Evolutionary conservation across 64 coral and sea anemone genomes (phyloP).

Genomic region (Actinia equina): DNA sequence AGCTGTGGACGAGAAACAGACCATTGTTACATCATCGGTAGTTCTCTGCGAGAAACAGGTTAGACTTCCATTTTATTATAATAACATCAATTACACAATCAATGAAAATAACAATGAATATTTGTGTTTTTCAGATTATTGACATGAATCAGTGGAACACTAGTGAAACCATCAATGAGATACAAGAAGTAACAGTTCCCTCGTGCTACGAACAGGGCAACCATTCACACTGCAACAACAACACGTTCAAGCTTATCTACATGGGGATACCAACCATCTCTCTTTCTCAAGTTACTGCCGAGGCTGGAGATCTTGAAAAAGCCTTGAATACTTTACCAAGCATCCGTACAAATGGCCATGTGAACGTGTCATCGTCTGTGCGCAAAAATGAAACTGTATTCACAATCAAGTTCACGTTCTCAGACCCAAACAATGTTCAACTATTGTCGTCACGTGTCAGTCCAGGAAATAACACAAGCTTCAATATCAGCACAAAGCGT

Average conservation of each 20-base stretch:
- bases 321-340: slow-evolving; percentile 41
- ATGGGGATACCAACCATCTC: not conserved
- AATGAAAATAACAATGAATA: not conserved
- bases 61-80: not conserved
- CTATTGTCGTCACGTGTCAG: slow-evolving; percentile 28
- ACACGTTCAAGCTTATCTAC: slow-evolving; percentile 54
- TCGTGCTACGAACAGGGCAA: slow-evolving; percentile 33
- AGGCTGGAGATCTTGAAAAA: slow-evolving; percentile 22
- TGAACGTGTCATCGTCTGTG: slow-evolving; percentile 40
- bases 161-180: slow-evolving; percentile 40
- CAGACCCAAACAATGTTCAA: slow-evolving; percentile 38
- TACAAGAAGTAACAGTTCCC: slow-evolving; percentile 49
- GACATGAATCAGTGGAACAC: slow-evolving; percentile 62
- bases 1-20: slow-evolving; percentile 66
- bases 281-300: slow-evolving; percentile 14
- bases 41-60: slow-evolving; percentile 71
- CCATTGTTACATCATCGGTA: slow-evolving; percentile 42
- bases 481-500: slow-evolving; percentile 35
- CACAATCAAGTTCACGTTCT: slow-evolving; percentile 41
- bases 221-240: slow-evolving; percentile 18
- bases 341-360: slow-evolving; percentile 22
- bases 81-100: too few species aligned
- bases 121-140: slow-evolving; percentile 39
- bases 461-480: not conserved
- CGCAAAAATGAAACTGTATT: slow-evolving; percentile 24